Conservation (phyloP, 2,113 vertebrate species). For the Cavia porcellus region DNA sequence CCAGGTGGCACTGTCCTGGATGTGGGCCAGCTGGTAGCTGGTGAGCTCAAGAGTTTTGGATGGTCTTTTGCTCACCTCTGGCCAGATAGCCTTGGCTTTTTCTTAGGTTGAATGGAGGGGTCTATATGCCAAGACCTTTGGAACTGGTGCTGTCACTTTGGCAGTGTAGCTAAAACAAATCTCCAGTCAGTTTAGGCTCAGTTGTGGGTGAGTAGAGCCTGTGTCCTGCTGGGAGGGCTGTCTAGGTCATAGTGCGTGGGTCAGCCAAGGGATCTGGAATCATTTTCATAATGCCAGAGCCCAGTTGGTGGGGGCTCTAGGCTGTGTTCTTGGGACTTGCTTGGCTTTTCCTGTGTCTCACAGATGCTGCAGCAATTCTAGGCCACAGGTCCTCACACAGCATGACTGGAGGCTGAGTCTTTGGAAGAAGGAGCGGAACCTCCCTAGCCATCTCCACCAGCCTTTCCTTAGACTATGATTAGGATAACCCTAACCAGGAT, state of each 20-base stretch:
- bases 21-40: neutral
- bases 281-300: neutral
- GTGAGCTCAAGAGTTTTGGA: neutral
- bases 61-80: neutral
- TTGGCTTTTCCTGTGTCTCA: neutral
- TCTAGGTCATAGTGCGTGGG: neutral
- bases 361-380: neutral
- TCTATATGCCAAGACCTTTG: neutral
- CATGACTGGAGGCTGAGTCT: neutral
- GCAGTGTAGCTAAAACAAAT: neutral
- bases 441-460: neutral
- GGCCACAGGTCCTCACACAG: no score
- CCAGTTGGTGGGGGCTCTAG: neutral
- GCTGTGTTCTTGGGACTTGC: neutral
- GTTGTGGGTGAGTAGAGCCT: neutral
- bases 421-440: neutral
- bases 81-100: neutral
- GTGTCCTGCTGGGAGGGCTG: neutral
- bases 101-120: neutral
- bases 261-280: neutral
- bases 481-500: neutral
- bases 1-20: neutral
- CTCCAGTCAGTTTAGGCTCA: neutral
- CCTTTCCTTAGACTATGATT: neutral
- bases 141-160: neutral